Percentiles rank a stretch among this genome's conserved stretches.
These are phyloP conservation scores for Brachirus orientalis DNA, from an alignment of 2,113 vertebrate species.

Conservation along the genomic window DNA sequence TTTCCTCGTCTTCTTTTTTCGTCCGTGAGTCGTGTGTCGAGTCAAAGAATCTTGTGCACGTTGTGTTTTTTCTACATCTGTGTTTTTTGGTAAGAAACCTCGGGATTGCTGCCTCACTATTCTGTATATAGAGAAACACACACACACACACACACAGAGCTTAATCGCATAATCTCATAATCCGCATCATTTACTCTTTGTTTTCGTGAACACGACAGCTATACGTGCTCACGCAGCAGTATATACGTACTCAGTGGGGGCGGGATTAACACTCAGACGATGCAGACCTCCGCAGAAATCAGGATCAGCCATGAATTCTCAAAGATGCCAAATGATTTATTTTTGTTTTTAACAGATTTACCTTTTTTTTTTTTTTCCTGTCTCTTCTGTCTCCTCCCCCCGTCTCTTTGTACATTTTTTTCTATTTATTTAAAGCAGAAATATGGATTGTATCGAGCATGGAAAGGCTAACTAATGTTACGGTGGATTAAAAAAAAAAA, in stretches of 20 bases:
- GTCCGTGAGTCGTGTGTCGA: slow-evolving; percentile 46
- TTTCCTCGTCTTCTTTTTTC: slow-evolving; percentile 8
- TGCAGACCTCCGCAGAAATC: slow-evolving; percentile 50
- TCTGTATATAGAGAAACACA: slow-evolving; percentile 72
- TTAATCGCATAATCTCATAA: slow-evolving; percentile 57
- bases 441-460: slow-evolving; percentile 82
- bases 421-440: slow-evolving; percentile 85
- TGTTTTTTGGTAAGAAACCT: slow-evolving; percentile 64
- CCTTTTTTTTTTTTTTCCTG: slow-evolving; percentile 27
- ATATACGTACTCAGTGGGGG: slow-evolving; percentile 54
- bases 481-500: slow-evolving; percentile 59
- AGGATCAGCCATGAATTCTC: slow-evolving; percentile 66
- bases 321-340: slow-evolving; percentile 76
- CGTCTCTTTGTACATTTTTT: slow-evolving; percentile 77
- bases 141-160: slow-evolving; percentile 40
- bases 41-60: slow-evolving; percentile 62
- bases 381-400: slow-evolving; percentile 34
- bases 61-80: slow-evolving; percentile 60
- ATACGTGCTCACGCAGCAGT: slow-evolving; percentile 64
- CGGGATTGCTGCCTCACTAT: slow-evolving; percentile 70
- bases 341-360: slow-evolving; percentile 42
- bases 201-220: slow-evolving; percentile 64
- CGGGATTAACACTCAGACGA: slow-evolving; percentile 31
- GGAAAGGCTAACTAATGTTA: slow-evolving; percentile 68
- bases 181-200: slow-evolving; percentile 51